phyloP scores from a whole-genome alignment of 2,888 invertebrate species.

The Leptopterna dolabrata region DNA sequence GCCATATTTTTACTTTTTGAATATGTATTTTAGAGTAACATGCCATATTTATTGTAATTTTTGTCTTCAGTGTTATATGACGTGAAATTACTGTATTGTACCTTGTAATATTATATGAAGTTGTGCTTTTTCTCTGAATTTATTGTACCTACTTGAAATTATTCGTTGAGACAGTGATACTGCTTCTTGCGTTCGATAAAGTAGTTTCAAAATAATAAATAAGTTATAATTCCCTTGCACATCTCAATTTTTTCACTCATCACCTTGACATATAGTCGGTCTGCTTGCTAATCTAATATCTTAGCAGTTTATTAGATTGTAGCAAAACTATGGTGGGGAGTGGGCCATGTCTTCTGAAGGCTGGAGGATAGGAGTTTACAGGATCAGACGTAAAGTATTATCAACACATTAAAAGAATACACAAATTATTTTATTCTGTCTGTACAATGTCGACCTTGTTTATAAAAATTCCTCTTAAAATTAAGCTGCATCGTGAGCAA shows the following conservation, averaged over 20 bases:
- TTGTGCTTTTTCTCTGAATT: conserved; percentile 1
- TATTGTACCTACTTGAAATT: neutral
- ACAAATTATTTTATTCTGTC: conserved; percentile 34
- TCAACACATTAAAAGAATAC: neutral
- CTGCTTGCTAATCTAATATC: no score
- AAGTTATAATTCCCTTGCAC: conserved; percentile 19
- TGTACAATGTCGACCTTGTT: neutral
- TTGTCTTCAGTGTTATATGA: neutral
- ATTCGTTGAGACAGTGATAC: neutral
- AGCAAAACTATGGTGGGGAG: no score
- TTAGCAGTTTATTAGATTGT: no score
- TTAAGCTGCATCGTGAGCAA: neutral
- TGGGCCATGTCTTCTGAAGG: no score
- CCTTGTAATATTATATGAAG: neutral
- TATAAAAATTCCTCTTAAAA: neutral
- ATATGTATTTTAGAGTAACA: conserved; percentile 1
- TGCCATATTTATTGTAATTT: conserved; percentile 39
- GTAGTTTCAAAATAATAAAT: conserved; percentile 21
- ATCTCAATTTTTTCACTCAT: neutral
- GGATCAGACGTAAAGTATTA: neutral
- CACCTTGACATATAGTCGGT: no score
- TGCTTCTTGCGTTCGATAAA: neutral
- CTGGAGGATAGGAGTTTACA: neutral
- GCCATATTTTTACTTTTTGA: conserved; percentile 43
- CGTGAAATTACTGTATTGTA: neutral